These are phyloP conservation scores for Hylia prasina DNA, from an alignment of 2,113 vertebrate species.

Conservation along the genomic window DNA sequence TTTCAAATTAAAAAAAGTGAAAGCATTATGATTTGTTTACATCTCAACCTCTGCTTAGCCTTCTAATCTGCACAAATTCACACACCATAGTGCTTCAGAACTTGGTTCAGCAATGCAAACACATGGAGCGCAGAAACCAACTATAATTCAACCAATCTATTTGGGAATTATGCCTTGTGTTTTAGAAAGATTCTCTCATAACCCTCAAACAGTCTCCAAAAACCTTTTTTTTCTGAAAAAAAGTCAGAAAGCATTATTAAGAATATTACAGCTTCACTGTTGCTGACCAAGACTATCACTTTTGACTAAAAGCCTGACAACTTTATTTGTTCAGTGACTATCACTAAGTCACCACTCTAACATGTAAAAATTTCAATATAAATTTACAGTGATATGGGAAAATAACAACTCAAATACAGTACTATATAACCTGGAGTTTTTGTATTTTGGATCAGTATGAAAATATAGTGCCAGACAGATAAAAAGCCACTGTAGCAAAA, in stretches of 20 bases:
- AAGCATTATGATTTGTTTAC: background rate
- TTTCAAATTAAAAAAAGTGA: background rate
- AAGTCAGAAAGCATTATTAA: background rate
- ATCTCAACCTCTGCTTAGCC: background rate
- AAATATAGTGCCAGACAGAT: background rate
- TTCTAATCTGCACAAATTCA: background rate
- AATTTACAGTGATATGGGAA: background rate
- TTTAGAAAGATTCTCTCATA: background rate
- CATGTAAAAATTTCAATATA: accelerated
- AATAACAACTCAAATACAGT: background rate
- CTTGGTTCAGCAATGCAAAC: background rate
- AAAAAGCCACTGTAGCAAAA: background rate
- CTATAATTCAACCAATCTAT: background rate
- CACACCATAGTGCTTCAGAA: background rate
- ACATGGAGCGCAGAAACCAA: accelerated
- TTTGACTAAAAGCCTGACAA: background rate
- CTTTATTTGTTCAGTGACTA: background rate
- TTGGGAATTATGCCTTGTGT: background rate
- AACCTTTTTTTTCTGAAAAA: background rate
- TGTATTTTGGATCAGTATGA: background rate
- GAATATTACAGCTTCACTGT: background rate
- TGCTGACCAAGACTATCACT: background rate
- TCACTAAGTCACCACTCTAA: background rate
- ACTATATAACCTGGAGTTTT: background rate
- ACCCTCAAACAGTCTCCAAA: background rate